Base-by-base conservation (phyloP, 1,140 invertebrate genomes). In the Brachionus rotundiformis region DNA sequence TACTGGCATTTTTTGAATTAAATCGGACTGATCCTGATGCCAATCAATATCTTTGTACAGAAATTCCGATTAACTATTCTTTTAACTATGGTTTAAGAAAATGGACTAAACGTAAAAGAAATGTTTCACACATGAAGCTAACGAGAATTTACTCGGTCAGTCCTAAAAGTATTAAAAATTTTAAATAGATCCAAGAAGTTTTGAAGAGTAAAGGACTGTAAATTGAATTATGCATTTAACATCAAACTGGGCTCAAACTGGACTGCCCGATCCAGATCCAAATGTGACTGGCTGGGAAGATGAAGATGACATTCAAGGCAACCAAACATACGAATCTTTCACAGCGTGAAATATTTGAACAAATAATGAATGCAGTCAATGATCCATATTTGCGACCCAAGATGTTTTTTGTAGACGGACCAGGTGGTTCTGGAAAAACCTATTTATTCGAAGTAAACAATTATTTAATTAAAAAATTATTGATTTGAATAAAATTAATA, bases 401-500 rank as follows among this genome's bases (percentile, higher is more conserved):
- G 27, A 25, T 76, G 47, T 83, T 83, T 36, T 85, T 84, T 82
- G 36, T 84, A 29, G 76, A 85, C 81, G 85, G 85, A n/a, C 83
- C 85, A 8, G n/a, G n/a, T n/a, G 85, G 84, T 65, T 85, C 83
- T 11, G 85, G 86, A 7, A 87, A 87, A 84, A 88, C 86, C 0
- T 89, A 86, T 82, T 39, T 87, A 1, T 86, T 85, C 79, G 85
- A 83, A 7, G 71, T 83, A 11, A 36, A 85, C 8, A 41, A 39
- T n/a, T 63, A n/a, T n/a, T n/a, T n/a, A n/a, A n/a, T n/a, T n/a
- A n/a, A n/a, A n/a, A n/a, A 36, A 36, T 5, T 36, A 5, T 8
- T 36, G 8, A 36, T 36, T 8, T 8, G 8, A 36, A 36, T 36
- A 36, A 36, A 5, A 29, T 8, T 29, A 29, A 63, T 83, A 27